Evolutionary conservation across 2,113 vertebrate species (phyloP).

Genomic region (Elephas maximus): DNA sequence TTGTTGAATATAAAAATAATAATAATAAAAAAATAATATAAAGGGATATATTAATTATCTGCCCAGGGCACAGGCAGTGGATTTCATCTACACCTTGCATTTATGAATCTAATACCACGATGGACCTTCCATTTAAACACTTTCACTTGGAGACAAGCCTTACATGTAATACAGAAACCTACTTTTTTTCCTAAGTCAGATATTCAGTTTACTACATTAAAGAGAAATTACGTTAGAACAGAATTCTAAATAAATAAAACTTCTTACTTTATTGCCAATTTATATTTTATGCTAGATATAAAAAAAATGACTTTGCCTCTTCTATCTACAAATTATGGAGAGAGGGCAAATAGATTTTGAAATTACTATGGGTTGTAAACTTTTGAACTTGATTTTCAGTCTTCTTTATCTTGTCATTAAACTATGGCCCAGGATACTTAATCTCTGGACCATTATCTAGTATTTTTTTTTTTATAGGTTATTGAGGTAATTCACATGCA

Average conservation of each 20-base stretch:
- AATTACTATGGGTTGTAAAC: not conserved
- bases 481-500: not conserved
- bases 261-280: not conserved
- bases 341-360: not conserved
- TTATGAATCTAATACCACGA: not conserved
- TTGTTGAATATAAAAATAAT: not conserved
- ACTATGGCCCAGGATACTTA: not conserved
- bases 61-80: not conserved
- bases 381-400: conserved; percentile 16
- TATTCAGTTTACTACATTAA: not conserved
- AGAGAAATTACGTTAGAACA: not conserved
- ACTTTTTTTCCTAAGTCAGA: conserved; percentile 36
- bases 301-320: not conserved
- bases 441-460: not conserved
- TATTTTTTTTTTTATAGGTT: not conserved
- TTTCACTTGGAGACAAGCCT: not conserved
- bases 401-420: not conserved
- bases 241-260: conserved; percentile 51
- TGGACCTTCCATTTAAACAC: not conserved
- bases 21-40: not conserved
- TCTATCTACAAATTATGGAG: not conserved
- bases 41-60: not conserved
- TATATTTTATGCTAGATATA: not conserved
- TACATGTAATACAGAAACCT: not conserved
- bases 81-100: not conserved